These are phyloP conservation scores for Epizoanthus stellaris DNA, from an alignment of 92 coral and sea anemone species.

Conservation along the genomic window DNA sequence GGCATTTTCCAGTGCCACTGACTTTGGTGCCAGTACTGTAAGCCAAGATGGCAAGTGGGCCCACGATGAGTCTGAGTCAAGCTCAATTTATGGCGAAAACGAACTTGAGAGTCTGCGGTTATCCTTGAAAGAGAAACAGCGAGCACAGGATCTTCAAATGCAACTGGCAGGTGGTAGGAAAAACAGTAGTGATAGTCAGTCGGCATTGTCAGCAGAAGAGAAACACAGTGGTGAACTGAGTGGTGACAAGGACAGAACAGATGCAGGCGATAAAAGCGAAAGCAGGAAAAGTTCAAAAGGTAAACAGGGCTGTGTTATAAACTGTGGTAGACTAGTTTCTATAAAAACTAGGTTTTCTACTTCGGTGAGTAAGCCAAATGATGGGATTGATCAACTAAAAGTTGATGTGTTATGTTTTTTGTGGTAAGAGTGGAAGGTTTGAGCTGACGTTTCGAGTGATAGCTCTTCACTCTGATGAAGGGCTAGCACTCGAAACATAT, in stretches of 20 bases:
- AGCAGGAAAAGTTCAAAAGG: slow-evolving; percentile 15
- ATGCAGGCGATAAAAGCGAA: slow-evolving; percentile 21
- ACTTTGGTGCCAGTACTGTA: slow-evolving; percentile 36
- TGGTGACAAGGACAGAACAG: slow-evolving; percentile 16
- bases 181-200: slow-evolving; percentile 8
- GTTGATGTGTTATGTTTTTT: no score
- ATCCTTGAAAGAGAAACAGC: slow-evolving; percentile 26
- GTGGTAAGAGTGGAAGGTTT: no score
- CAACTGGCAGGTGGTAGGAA: not conserved
- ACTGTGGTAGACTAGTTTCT: no score
- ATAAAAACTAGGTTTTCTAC: no score
- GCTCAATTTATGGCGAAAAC: slow-evolving; percentile 57
- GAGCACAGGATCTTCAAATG: slow-evolving; percentile 4
- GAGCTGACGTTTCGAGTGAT: no score
- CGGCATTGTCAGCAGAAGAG: slow-evolving; percentile 21
- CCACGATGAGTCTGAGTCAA: slow-evolving; percentile 70
- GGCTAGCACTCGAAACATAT: no score
- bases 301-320: not conserved
- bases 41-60: slow-evolving; percentile 87
- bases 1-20: slow-evolving; percentile 74
- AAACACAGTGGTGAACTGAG: slow-evolving; percentile 17
- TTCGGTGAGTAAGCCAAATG: no score
- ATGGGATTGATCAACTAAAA: no score
- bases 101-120: slow-evolving; percentile 21
- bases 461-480: no score